Percentiles rank a stretch among this genome's conserved stretches.
phyloP scores from a whole-genome alignment of 2,888 invertebrate genomes.

The Sisyra terminalis region DNA sequence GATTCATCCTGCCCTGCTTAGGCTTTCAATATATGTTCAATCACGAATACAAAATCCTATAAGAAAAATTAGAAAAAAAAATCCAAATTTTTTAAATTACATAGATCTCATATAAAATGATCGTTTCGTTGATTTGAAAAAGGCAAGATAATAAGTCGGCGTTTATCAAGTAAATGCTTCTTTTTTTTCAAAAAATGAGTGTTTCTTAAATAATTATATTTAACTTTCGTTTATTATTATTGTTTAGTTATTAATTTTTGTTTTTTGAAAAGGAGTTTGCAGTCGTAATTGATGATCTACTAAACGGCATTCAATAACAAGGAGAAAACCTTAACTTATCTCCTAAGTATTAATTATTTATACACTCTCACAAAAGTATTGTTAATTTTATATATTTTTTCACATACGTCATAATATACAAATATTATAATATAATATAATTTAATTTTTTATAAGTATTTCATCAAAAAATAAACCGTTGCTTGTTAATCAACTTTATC shows the following conservation, averaged over 20 bases:
- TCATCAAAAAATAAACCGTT: no score
- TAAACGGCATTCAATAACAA: constrained; percentile 17
- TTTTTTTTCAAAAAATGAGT: not conserved
- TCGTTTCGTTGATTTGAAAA: not conserved
- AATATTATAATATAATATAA: constrained; percentile 1
- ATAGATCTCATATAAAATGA: not conserved
- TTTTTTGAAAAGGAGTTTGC: not conserved
- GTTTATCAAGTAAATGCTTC: not conserved
- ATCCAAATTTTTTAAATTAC: not conserved
- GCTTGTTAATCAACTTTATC: no score
- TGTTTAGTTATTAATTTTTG: not conserved
- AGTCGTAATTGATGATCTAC: not conserved
- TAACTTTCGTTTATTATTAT: not conserved
- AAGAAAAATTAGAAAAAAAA: not conserved
- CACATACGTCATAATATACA: not conserved
- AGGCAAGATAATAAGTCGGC: constrained; percentile 3
- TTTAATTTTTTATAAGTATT: not conserved
- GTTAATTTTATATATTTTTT: not conserved
- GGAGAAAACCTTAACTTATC: constrained; percentile 15
- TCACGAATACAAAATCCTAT: not conserved
- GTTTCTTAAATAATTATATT: not conserved
- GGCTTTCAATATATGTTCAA: not conserved
- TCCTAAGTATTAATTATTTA: not conserved
- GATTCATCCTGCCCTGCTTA: constrained; percentile 12
- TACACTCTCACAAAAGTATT: not conserved